phyloP scores from a whole-genome alignment of 2,113 vertebrate genomes.

The Thinocorus orbignyianus region DNA sequence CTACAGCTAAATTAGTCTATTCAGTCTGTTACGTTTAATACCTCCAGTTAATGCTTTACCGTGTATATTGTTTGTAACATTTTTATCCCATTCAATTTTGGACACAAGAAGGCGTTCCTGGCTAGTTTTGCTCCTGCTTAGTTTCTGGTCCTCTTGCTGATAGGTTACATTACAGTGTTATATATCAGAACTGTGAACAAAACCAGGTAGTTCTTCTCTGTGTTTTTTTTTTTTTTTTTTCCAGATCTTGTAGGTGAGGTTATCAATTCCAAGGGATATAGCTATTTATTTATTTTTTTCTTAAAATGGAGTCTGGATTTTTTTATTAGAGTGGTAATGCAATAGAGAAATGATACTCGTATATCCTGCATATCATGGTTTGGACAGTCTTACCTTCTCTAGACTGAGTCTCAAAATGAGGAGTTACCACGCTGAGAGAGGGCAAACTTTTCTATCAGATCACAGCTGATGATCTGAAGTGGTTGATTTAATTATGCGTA shows the following conservation, averaged over 20 bases:
- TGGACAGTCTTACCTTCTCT: not conserved
- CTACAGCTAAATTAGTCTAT: not conserved
- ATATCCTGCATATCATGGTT: not conserved
- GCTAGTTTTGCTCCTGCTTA: not conserved
- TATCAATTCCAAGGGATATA: not conserved
- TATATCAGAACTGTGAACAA: not conserved
- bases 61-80: not conserved
- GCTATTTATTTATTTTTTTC: not conserved
- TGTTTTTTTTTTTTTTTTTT: not conserved
- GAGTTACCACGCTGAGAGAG: not conserved
- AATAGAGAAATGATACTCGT: not conserved
- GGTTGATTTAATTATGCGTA: not conserved
- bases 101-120: not conserved
- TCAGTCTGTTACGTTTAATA: not conserved
- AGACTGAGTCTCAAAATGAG: not conserved
- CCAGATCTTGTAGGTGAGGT: not conserved
- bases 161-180: not conserved
- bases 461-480: not conserved
- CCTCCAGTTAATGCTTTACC: not conserved
- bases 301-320: not conserved
- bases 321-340: not conserved
- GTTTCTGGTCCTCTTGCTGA: not conserved
- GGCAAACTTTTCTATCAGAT: not conserved
- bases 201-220: not conserved
- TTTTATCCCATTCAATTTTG: not conserved